These are phyloP conservation scores for Anableps anableps DNA, from an alignment of 2,797 vertebrate genomes.

Conservation along the genomic window DNA sequence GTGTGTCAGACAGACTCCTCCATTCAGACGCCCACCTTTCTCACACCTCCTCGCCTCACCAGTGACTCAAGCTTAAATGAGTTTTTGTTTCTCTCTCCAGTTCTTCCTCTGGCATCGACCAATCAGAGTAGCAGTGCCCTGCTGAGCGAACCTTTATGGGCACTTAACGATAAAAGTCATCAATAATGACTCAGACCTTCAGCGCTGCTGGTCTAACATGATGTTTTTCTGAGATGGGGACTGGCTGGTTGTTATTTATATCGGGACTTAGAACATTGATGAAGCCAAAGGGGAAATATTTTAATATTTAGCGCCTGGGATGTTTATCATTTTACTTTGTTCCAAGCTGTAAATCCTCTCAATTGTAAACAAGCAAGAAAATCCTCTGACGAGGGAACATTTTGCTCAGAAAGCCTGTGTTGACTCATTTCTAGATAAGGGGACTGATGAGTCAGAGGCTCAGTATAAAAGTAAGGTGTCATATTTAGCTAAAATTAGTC, in stretches of 20 bases:
- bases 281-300: constrained; percentile 15
- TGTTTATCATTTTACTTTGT: neutral
- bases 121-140: constrained; percentile 20
- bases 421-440: constrained; percentile 17
- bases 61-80: constrained; percentile 68
- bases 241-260: constrained; percentile 37
- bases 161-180: constrained; percentile 57
- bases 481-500: neutral
- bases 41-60: constrained; percentile 68
- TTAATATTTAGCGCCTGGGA: constrained; percentile 3
- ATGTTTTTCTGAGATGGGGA: constrained; percentile 24
- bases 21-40: constrained; percentile 67
- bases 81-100: constrained; percentile 32
- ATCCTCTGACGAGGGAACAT: neutral
- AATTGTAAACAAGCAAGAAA: neutral
- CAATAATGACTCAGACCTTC: constrained; percentile 61
- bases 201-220: constrained; percentile 16
- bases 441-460: neutral
- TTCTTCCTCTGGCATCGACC: constrained; percentile 20
- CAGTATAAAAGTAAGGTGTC: neutral
- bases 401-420: constrained; percentile 4
- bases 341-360: constrained; percentile 8
- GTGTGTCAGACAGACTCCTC: constrained; percentile 68
- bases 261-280: constrained; percentile 5
- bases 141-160: constrained; percentile 49